Evolutionary conservation across 2,797 vertebrate genomes (phyloP), one percentile per base, ranked within the genome.

Genomic region (Lerista edwardsae): DNA sequence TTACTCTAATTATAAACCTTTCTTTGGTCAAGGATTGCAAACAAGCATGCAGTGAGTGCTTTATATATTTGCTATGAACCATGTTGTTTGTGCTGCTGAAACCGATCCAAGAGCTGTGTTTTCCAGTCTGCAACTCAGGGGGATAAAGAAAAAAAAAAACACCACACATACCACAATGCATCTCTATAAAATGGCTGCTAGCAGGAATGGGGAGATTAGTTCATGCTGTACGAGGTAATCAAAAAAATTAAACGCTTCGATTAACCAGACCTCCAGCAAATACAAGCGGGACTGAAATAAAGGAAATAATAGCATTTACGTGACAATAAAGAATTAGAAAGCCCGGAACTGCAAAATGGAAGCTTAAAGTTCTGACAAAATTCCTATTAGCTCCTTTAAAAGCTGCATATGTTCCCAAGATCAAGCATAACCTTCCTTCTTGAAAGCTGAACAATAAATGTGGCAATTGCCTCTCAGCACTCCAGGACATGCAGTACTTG

Each of bases 1-100:
- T 74, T 75, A 92, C 91, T 94, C 93, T 95, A 97, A 97, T 97
- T 97, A 96, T 96, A 95, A 95, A 94, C 91, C 79, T 74, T 90
- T 79, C 62, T 61, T 88, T 80, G 72, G 47, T 90, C 86, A 81
- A 87, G 80, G 39, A 85, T 78, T 82, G 85, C 55, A 91, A 91
- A 75, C 83, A 62, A 44, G 14, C 64, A 85, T 79, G 71, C 67
- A 82, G 47, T 77, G 87, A 81, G 31, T 79, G 75, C 36, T 80
- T 85, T 61, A 85, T 75, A 47, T 80, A 61, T 75, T 69, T 77
- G 65, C 82, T 71, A 55, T 77, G 74, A 85, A 94, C 92, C 93
- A 92, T 87, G 84, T 61, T 89, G 91, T 84, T 84, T 77, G 65
- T 25, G 23, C 39, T 23, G 47, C 65, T 84, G 82, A 83, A 80